phyloP scores from a whole-genome alignment of 2,888 invertebrate species.

The Clostera curtula region DNA sequence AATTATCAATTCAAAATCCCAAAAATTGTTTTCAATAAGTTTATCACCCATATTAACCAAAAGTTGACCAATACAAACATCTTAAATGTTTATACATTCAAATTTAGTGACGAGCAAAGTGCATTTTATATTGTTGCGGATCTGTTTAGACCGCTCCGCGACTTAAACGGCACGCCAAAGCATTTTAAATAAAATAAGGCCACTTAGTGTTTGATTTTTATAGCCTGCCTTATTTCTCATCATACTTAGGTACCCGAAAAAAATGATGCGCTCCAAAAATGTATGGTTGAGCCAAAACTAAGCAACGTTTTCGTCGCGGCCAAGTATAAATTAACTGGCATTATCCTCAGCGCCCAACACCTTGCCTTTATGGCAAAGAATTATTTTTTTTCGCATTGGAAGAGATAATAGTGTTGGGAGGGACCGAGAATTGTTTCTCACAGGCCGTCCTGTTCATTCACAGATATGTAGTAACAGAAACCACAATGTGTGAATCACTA shows the following conservation, averaged over 20 bases:
- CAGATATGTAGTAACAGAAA: conserved; percentile 42
- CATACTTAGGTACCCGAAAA: conserved; percentile 40
- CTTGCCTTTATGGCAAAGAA: conserved; percentile 35
- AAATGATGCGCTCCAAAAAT: conserved; percentile 40
- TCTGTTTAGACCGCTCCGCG: conserved; percentile 31
- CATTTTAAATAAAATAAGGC: conserved; percentile 36
- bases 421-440: conserved; percentile 31
- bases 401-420: conserved; percentile 34
- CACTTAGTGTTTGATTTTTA: conserved; percentile 39
- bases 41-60: conserved; percentile 26
- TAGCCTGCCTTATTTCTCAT: conserved; percentile 34
- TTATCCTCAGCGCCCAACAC: conserved; percentile 36
- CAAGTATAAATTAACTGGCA: conserved; percentile 47
- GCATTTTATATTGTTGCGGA: conserved; percentile 29
- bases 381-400: conserved; percentile 42
- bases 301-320: conserved; percentile 31
- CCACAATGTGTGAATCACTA: conserved; percentile 45
- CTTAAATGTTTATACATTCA: conserved; percentile 30
- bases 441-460: conserved; percentile 33
- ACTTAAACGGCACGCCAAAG: conserved; percentile 31
- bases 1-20: conserved; percentile 5
- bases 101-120: conserved; percentile 24
- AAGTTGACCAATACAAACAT: conserved; percentile 28
- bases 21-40: conserved; percentile 22
- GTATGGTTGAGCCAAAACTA: conserved; percentile 39